Conservation (phyloP, 1,140 invertebrate species). For the Bursaphelenchus mucronatus region DNA sequence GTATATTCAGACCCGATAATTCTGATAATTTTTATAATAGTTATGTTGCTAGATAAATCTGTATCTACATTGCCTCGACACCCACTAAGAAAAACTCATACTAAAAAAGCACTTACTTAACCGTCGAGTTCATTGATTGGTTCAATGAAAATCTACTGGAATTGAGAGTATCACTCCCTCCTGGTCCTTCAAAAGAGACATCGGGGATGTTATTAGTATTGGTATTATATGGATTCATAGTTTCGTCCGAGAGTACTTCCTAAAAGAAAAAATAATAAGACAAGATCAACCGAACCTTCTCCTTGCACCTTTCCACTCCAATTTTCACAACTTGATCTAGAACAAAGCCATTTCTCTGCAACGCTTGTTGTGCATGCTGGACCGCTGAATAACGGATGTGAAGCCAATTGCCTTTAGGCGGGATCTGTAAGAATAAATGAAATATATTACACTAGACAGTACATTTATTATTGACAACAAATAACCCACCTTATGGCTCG, state of each 20-base stretch:
- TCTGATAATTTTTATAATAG: slow-evolving; percentile 5
- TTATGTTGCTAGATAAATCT: slow-evolving; percentile 1
- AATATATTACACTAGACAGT: slow-evolving; percentile 14
- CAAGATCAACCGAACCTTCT: slow-evolving; percentile 15
- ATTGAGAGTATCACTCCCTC: too few relatives aligned
- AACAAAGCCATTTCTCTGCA: slow-evolving; percentile 31
- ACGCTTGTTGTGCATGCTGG: slow-evolving; percentile 39
- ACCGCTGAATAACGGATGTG: slow-evolving; percentile 43
- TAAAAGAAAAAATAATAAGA: slow-evolving; percentile 27
- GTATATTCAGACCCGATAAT: slow-evolving; percentile 15
- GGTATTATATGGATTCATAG: slow-evolving; percentile 11
- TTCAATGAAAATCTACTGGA: neutral
- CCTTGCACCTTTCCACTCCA: slow-evolving; percentile 40
- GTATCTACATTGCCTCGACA: slow-evolving; percentile 2
- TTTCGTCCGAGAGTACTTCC: slow-evolving; percentile 18
- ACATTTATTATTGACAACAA: neutral
- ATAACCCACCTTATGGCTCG: slow-evolving; percentile 41
- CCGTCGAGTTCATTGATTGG: slow-evolving; percentile 5
- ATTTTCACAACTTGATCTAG: slow-evolving; percentile 32
- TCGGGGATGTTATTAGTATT: slow-evolving; percentile 7
- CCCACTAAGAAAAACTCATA: slow-evolving; percentile 17
- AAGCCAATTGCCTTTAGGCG: slow-evolving; percentile 39
- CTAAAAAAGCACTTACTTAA: slow-evolving; percentile 2
- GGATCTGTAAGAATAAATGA: slow-evolving; percentile 25
- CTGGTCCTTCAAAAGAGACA: slow-evolving; percentile 24